Evolutionary conservation across 2,113 vertebrate species (phyloP).

Genomic region (Ammodytes marinus): DNA sequence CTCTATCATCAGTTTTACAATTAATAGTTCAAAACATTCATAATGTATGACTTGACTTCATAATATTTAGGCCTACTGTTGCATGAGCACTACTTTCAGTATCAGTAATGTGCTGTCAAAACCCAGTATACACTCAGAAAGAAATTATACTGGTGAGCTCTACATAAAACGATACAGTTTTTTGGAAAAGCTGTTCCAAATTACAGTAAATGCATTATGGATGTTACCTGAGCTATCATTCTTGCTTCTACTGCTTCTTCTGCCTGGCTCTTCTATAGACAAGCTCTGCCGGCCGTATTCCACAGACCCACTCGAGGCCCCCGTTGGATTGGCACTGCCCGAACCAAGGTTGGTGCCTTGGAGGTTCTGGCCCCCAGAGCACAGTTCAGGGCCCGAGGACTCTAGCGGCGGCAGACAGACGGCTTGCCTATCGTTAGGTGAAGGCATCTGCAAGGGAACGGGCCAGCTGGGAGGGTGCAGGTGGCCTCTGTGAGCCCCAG

Average conservation of each 20-base stretch:
- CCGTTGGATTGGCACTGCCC: conserved; percentile 81
- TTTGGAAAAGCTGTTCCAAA: background rate
- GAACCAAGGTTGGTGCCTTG: conserved; percentile 85
- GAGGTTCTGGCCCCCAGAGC: conserved; percentile 85
- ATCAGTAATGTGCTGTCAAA: background rate
- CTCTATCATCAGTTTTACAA: background rate
- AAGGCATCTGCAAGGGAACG: conserved; percentile 88
- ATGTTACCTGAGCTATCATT: conserved; percentile 91
- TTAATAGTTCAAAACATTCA: background rate
- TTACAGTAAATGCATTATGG: background rate
- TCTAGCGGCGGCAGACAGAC: conserved; percentile 88
- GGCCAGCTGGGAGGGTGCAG: conserved; percentile 90
- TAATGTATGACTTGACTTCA: background rate
- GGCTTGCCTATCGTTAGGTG: conserved; percentile 83
- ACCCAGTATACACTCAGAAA: background rate
- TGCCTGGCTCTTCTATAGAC: conserved; percentile 88
- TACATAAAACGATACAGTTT: background rate
- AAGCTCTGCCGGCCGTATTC: conserved; percentile 89
- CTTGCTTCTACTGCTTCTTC: conserved; percentile 88
- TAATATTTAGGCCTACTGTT: background rate
- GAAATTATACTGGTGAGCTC: background rate
- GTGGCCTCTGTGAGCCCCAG: conserved; percentile 85
- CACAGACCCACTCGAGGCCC: conserved; percentile 85
- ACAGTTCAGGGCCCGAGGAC: conserved; percentile 87
- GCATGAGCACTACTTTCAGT: background rate